phyloP scores from a whole-genome alignment of 2,113 vertebrate genomes.

The Ailuropoda melanoleuca region DNA sequence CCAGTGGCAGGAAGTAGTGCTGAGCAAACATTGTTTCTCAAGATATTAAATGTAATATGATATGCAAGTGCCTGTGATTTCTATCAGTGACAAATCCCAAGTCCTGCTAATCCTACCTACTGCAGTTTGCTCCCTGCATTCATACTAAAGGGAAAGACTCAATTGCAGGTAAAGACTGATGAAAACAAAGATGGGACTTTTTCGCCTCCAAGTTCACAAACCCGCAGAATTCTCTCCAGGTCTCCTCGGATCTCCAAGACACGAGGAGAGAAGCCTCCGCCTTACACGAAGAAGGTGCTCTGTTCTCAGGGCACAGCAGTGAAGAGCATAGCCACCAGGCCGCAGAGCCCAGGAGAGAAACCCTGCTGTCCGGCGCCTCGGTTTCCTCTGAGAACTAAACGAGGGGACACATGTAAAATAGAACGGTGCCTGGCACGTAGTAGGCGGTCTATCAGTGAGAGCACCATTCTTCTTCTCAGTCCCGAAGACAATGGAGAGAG shows the following conservation, averaged over 20 bases:
- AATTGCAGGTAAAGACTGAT: not conserved
- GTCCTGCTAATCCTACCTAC: not conserved
- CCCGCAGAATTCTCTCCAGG: not conserved
- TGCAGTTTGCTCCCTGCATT: not conserved
- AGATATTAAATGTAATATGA: not conserved
- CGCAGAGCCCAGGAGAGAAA: not conserved
- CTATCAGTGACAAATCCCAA: not conserved
- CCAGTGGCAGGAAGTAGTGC: not conserved
- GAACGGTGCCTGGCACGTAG: not conserved
- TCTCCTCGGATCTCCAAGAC: not conserved
- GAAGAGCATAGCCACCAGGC: not conserved
- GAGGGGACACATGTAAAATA: not conserved
- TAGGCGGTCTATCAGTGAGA: not conserved
- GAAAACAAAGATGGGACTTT: not conserved
- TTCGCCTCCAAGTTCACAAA: not conserved
- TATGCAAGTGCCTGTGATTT: not conserved
- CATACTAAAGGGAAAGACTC: not conserved
- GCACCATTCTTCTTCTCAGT: not conserved
- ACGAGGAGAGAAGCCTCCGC: not conserved
- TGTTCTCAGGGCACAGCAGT: rapidly evolving
- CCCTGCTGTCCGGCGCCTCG: rapidly evolving
- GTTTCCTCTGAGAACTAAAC: not conserved
- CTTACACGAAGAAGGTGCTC: not conserved
- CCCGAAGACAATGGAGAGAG: constrained; percentile 45
- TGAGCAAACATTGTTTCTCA: constrained; percentile 24